A percentile compares a stretch with the other conserved stretches of the same genome.
phyloP scores from a whole-genome alignment of 2,797 vertebrate species.

The Pseudopleuronectes americanus region DNA sequence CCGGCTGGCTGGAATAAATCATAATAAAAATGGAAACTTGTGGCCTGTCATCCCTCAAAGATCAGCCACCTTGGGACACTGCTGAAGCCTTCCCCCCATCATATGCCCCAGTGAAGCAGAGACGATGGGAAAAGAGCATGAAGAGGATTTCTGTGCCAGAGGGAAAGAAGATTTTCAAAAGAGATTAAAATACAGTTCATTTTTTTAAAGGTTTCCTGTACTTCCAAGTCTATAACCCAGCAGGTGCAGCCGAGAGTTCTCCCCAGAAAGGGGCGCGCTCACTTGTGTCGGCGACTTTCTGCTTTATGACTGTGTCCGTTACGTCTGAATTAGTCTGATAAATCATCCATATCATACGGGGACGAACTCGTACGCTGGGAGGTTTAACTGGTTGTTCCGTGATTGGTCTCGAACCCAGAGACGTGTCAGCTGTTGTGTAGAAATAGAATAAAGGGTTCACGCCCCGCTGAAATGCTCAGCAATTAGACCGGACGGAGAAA shows the following conservation, averaged over 20 bases:
- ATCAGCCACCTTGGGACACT: slow-evolving; percentile 84
- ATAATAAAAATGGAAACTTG: slow-evolving; percentile 86
- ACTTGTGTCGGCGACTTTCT: slow-evolving; percentile 6
- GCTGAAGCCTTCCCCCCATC: slow-evolving; percentile 83
- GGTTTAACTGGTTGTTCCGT: slow-evolving; percentile 45
- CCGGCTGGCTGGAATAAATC: slow-evolving; percentile 85
- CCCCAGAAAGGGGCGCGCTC: slow-evolving; percentile 1
- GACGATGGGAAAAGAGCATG: slow-evolving; percentile 77
- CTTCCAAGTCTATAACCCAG: slow-evolving; percentile 28
- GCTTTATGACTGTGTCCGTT: slow-evolving; percentile 48
- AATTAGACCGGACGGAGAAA: slow-evolving; percentile 58
- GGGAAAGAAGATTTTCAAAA: slow-evolving; percentile 78
- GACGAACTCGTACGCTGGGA: slow-evolving; percentile 16
- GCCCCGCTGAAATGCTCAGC: slow-evolving; percentile 44
- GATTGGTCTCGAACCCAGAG: slow-evolving; percentile 46
- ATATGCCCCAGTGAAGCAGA: slow-evolving; percentile 87
- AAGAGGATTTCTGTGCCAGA: slow-evolving; percentile 75
- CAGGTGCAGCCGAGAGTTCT: slow-evolving; percentile 28
- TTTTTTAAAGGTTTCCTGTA: slow-evolving; percentile 62
- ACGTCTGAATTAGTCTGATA: slow-evolving; percentile 60
- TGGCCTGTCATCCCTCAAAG: slow-evolving; percentile 86
- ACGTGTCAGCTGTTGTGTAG: slow-evolving; percentile 37
- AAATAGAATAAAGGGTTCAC: slow-evolving; percentile 22
- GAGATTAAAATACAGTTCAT: slow-evolving; percentile 78
- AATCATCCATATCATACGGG: slow-evolving; percentile 47